Percentiles rank a stretch among this genome's conserved stretches.
Evolutionary conservation across 2,797 vertebrate species (phyloP).

Genomic region (Gymnopithys bicolor): DNA sequence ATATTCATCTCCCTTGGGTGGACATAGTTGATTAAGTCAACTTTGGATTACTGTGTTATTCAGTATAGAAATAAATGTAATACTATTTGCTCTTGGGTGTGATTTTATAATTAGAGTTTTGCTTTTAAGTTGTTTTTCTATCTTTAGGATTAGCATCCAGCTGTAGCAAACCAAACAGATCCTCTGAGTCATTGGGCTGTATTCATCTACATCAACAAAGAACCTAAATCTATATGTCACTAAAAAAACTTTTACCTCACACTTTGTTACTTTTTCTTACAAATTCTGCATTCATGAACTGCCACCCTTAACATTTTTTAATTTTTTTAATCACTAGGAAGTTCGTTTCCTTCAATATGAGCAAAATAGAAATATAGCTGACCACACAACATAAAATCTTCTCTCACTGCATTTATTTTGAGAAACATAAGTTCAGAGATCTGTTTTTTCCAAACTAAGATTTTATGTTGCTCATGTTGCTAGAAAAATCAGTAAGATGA

Average conservation of each 20-base stretch:
- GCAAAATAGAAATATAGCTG: neutral
- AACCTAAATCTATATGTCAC: neutral
- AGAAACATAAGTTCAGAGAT: neutral
- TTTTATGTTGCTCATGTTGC: neutral
- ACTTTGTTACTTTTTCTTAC: neutral
- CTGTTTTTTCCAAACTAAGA: neutral
- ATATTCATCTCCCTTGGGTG: constrained; percentile 38
- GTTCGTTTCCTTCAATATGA: neutral
- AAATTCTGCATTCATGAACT: neutral
- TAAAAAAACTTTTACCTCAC: neutral
- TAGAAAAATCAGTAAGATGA: neutral
- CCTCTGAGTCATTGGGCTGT: neutral
- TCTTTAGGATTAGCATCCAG: constrained; percentile 27
- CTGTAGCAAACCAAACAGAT: neutral
- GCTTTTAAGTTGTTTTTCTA: constrained; percentile 45
- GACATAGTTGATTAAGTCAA: constrained; percentile 45
- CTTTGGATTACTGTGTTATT: constrained; percentile 25
- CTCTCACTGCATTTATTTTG: neutral
- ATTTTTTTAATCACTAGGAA: neutral
- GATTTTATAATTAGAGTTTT: constrained; percentile 58
- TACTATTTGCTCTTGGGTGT: constrained; percentile 37
- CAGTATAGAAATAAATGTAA: constrained; percentile 8
- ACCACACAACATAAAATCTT: neutral
- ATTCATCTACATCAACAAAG: neutral
- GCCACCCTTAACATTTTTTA: neutral